phyloP scores from a whole-genome alignment of 2,113 vertebrate species.

The Syrmaticus mikado region DNA sequence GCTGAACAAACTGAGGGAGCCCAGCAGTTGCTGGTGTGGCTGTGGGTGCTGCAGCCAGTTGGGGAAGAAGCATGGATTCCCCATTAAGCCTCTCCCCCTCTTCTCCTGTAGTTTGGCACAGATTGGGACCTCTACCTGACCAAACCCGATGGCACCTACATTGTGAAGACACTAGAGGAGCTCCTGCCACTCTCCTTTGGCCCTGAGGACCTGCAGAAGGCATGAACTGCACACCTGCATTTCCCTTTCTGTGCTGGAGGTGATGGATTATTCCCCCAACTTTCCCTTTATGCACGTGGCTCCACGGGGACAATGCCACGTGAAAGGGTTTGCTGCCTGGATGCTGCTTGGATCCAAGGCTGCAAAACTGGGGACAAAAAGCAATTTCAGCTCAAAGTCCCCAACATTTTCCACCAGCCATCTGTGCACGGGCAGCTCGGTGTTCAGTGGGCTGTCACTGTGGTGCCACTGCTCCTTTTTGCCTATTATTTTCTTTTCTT shows the following conservation, averaged over 20 bases:
- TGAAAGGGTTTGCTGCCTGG: neutral
- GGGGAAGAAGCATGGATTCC: neutral
- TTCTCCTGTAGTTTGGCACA: conserved; percentile 84
- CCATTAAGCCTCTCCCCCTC: neutral
- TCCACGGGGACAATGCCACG: neutral
- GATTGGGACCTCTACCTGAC: conserved; percentile 87
- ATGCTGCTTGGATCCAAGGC: too few species aligned
- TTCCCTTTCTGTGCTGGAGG: neutral
- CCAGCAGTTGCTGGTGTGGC: too few species aligned
- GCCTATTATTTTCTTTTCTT: neutral
- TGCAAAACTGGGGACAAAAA: too few species aligned
- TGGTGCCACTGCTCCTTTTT: neutral
- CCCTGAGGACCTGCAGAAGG: conserved; percentile 81
- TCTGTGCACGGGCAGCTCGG: neutral
- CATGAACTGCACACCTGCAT: conserved; percentile 16
- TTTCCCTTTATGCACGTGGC: neutral
- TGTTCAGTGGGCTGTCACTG: neutral
- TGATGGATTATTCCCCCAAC: neutral
- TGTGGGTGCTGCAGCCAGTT: neutral
- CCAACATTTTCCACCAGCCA: neutral
- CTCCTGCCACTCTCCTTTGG: conserved; percentile 89
- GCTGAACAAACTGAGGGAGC: too few species aligned
- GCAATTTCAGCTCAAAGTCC: neutral
- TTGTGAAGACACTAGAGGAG: conserved; percentile 80
- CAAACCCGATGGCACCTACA: conserved; percentile 81